These are phyloP conservation scores for Apostichopus parvimensis DNA, from an alignment of 35 echinoderm and acorn worm genomes.

Conservation along the genomic window DNA sequence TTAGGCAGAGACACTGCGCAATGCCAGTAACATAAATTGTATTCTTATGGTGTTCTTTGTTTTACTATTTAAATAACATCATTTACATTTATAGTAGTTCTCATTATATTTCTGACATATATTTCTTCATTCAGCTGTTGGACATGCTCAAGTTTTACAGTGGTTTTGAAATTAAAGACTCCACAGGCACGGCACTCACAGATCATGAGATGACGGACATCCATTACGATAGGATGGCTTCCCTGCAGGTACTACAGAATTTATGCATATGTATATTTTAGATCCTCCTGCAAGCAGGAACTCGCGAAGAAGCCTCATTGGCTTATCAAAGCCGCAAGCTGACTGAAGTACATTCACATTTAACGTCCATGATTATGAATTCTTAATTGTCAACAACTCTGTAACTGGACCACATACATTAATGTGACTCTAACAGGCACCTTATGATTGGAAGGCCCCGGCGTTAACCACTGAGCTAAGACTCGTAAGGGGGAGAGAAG, in stretches of 20 bases:
- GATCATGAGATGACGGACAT: conserved; percentile 98
- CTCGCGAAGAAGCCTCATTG: background rate
- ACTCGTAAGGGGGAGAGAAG: too few relatives aligned
- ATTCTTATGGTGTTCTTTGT: background rate
- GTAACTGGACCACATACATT: too few relatives aligned
- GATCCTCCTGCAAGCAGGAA: background rate
- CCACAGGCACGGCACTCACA: conserved; percentile 89
- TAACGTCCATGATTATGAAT: too few relatives aligned
- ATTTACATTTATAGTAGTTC: background rate
- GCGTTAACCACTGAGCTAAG: too few relatives aligned
- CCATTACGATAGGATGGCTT: conserved; percentile 91
- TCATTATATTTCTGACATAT: too few relatives aligned
- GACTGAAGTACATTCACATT: background rate
- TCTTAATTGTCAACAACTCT: too few relatives aligned
- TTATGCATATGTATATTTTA: too few relatives aligned
- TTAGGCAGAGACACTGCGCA: too few relatives aligned
- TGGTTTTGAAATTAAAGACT: conserved; percentile 97
- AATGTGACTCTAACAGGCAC: too few relatives aligned
- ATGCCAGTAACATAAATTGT: too few relatives aligned
- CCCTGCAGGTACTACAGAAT: conserved; percentile 93
- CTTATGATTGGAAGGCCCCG: too few relatives aligned
- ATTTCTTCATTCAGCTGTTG: conserved; percentile 61
- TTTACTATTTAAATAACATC: background rate
- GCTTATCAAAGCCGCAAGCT: too few relatives aligned
- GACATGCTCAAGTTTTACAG: conserved; percentile 93